These are phyloP conservation scores for Gallinago stenura DNA, from an alignment of 2,797 vertebrate genomes.

Conservation along the genomic window DNA sequence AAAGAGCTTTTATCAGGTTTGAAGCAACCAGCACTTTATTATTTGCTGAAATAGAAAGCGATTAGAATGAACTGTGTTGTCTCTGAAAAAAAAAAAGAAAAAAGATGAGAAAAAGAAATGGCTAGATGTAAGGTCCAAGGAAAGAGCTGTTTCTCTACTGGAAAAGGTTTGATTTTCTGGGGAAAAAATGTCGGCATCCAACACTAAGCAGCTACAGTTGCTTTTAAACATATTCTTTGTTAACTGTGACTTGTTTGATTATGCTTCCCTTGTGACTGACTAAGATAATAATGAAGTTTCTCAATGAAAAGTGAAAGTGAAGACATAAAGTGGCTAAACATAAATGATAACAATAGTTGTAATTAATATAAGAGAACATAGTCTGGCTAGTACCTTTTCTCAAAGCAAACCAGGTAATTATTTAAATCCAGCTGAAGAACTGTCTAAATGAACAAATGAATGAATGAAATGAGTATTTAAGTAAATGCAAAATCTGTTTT, in stretches of 20 bases:
- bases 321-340: background rate
- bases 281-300: background rate
- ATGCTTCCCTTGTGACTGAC: background rate
- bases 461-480: background rate
- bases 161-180: background rate
- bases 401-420: background rate
- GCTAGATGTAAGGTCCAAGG: background rate
- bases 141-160: background rate
- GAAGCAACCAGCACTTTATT: background rate
- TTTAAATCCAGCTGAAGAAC: background rate
- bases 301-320: background rate
- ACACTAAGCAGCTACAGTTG: background rate
- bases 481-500: background rate
- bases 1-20: background rate
- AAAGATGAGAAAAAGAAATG: background rate
- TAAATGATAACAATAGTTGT: background rate
- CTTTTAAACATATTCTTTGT: background rate
- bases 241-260: background rate
- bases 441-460: background rate
- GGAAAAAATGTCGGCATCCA: background rate
- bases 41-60: background rate
- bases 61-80: background rate
- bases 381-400: background rate
- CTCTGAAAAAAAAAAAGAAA: background rate
- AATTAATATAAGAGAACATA: background rate